Conservation (phyloP, 2,888 invertebrate genomes). For the Andrena camellia region DNA sequence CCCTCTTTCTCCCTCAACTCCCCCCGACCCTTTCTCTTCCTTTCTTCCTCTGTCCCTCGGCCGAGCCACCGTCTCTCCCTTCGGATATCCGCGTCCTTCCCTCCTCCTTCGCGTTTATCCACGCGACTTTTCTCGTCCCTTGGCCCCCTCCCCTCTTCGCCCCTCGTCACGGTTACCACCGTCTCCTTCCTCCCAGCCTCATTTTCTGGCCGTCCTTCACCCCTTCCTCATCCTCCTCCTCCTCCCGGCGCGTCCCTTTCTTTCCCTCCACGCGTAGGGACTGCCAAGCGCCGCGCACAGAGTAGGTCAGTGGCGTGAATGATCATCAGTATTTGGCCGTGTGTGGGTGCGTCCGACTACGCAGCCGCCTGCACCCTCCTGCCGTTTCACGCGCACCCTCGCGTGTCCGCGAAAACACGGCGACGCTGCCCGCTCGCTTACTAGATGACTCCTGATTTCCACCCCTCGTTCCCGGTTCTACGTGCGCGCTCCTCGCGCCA, state of each 20-base stretch:
- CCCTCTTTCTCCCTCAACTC: constrained; percentile 36
- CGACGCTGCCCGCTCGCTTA: constrained; percentile 19
- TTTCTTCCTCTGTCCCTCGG: neutral
- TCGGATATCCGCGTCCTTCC: constrained; percentile 21
- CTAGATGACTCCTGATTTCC: constrained; percentile 47
- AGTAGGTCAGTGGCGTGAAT: constrained; percentile 78
- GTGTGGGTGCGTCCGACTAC: constrained; percentile 58
- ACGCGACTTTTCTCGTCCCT: constrained; percentile 40
- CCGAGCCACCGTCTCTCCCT: constrained; percentile 24
- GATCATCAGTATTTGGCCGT: constrained; percentile 70
- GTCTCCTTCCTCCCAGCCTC: constrained; percentile 25
- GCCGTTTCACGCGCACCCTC: constrained; percentile 48
- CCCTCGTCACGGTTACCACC: constrained; percentile 24
- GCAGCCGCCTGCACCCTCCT: constrained; percentile 49
- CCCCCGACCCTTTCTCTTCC: too few species aligned
- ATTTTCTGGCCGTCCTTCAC: constrained; percentile 27
- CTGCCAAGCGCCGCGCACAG: constrained; percentile 63
- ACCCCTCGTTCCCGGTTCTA: neutral
- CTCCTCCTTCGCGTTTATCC: constrained; percentile 31
- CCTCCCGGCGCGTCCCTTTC: constrained; percentile 23
- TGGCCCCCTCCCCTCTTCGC: constrained; percentile 31
- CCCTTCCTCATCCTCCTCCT: constrained; percentile 11
- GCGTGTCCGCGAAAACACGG: constrained; percentile 49
- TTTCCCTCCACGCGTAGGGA: constrained; percentile 42
- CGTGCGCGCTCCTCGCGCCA: constrained; percentile 11